Evolutionary conservation across 2,888 invertebrate species (phyloP).

Genomic region (Brachypterus glaber): DNA sequence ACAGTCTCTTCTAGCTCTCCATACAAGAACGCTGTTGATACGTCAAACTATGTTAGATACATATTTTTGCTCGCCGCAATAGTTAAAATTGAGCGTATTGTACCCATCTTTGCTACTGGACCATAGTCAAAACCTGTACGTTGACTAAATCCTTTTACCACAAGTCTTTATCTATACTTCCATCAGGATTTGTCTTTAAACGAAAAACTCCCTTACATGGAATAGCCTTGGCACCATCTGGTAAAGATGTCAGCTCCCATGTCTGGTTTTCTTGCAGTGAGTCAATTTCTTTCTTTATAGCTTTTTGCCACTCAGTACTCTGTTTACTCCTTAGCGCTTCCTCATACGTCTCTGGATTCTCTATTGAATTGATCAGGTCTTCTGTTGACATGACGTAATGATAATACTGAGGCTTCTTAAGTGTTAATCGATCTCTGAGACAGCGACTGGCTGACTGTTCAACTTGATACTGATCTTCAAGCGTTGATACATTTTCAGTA

Average conservation of each 20-base stretch:
- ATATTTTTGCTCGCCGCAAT: constrained; percentile 24
- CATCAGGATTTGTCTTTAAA: constrained; percentile 28
- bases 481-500: background rate
- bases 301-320: constrained; percentile 19
- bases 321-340: constrained; percentile 17
- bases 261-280: constrained; percentile 23
- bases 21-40: constrained; percentile 24
- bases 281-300: constrained; percentile 17
- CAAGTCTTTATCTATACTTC: constrained; percentile 23
- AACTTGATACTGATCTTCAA: background rate
- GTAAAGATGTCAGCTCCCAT: constrained; percentile 19
- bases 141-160: constrained; percentile 24
- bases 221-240: constrained; percentile 16
- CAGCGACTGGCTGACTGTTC: background rate
- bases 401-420: background rate
- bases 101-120: constrained; percentile 24
- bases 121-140: constrained; percentile 10
- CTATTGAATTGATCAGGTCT: background rate
- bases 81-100: constrained; percentile 23
- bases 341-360: constrained; percentile 1
- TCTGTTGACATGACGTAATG: background rate
- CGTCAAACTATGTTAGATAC: constrained; percentile 26
- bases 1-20: constrained; percentile 18
- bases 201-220: constrained; percentile 26
- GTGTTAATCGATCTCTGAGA: background rate